Percentiles rank a stretch among this genome's conserved stretches.
Conservation (phyloP, 2,797 vertebrate genomes). For the Sphaeramia orbicularis region DNA sequence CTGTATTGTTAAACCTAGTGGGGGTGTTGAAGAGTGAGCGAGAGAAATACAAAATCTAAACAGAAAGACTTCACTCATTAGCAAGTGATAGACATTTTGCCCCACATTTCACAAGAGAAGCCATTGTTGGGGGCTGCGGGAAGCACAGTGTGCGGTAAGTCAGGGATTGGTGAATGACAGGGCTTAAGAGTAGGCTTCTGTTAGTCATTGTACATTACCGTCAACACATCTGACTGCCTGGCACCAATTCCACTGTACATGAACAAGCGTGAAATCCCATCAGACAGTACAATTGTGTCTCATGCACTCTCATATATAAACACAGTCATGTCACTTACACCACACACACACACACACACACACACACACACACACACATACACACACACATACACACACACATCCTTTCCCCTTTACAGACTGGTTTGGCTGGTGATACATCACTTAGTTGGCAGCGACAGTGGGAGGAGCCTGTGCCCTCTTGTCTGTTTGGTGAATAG, state of each 20-base stretch:
- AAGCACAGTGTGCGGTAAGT: slow-evolving; percentile 58
- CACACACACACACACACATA: background rate
- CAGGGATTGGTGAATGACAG: slow-evolving; percentile 42
- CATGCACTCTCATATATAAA: slow-evolving; percentile 30
- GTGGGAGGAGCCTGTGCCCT: slow-evolving; percentile 33
- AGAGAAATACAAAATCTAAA: slow-evolving; percentile 20
- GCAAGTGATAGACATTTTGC: slow-evolving; percentile 25
- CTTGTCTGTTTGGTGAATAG: slow-evolving; percentile 35
- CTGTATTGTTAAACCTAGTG: background rate
- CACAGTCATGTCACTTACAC: slow-evolving; percentile 12
- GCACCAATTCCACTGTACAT: slow-evolving; percentile 18
- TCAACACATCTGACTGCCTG: slow-evolving; percentile 43
- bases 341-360: background rate
- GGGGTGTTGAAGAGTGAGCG: background rate
- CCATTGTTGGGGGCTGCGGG: slow-evolving; percentile 37
- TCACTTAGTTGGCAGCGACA: slow-evolving; percentile 29
- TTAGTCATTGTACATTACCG: slow-evolving; percentile 60
- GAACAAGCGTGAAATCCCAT: slow-evolving; percentile 52
- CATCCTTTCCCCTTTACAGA: slow-evolving; percentile 6
- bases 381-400: background rate
- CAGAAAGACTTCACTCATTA: slow-evolving; percentile 34
- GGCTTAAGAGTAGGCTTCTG: slow-evolving; percentile 36
- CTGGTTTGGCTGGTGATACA: slow-evolving; percentile 49
- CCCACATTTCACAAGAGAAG: slow-evolving; percentile 57
- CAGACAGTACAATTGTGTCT: slow-evolving; percentile 34